Evolutionary conservation across 2,113 vertebrate species (phyloP).

Genomic region (Lophochroa leadbeateri): DNA sequence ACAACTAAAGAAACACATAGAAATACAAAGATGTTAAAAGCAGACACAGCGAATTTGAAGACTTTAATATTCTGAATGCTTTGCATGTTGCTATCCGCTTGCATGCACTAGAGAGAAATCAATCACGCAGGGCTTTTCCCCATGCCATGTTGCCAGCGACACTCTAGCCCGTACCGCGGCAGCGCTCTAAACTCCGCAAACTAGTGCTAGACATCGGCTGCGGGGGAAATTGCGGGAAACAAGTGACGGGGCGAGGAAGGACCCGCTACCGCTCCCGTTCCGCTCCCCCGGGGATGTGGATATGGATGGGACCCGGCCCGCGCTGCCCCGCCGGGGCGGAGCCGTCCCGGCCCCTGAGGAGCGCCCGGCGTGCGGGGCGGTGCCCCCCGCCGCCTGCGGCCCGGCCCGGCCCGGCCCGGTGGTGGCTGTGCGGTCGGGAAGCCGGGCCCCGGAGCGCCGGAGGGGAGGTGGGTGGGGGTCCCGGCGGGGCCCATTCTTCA

Average conservation of each 20-base stretch:
- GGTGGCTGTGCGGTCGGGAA: neutral
- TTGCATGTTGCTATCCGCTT: accelerated
- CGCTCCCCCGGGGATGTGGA: neutral
- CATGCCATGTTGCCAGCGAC: accelerated
- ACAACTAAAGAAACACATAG: neutral
- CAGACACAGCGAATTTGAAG: neutral
- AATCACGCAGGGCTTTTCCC: accelerated
- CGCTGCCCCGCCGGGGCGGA: neutral
- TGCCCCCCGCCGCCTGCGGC: too few relatives aligned
- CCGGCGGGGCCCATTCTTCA: too few relatives aligned
- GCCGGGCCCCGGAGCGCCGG: neutral
- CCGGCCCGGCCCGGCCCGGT: neutral
- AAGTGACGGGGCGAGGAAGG: accelerated
- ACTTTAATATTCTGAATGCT: neutral
- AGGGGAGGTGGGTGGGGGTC: neutral
- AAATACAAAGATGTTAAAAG: neutral
- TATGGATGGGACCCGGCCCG: neutral
- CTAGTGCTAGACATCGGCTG: neutral
- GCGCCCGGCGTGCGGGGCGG: neutral
- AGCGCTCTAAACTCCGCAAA: neutral
- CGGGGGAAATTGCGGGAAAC: accelerated
- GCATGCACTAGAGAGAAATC: accelerated
- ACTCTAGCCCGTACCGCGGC: neutral
- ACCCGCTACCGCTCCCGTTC: neutral
- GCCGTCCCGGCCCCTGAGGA: neutral